Conservation (phyloP, 64 coral and sea anemone genomes). For the Astreopora myriophthalma region DNA sequence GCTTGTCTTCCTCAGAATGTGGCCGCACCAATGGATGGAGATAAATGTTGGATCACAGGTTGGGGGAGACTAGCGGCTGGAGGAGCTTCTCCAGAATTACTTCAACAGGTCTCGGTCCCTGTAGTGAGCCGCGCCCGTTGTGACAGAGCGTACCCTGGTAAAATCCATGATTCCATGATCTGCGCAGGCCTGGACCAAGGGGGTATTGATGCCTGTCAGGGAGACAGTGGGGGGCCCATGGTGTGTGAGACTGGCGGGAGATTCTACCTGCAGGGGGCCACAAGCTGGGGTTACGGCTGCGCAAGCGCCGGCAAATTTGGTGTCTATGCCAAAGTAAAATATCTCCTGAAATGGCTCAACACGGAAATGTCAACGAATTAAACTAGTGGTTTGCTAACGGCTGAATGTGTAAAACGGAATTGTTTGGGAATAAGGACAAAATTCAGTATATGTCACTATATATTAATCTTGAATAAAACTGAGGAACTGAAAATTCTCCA, state of each 20-base stretch:
- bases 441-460: neutral
- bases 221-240: slow-evolving; percentile 37
- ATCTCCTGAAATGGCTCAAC: slow-evolving; percentile 8
- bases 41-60: slow-evolving; percentile 14
- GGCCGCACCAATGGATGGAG: neutral
- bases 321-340: slow-evolving; percentile 66
- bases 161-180: slow-evolving; percentile 63
- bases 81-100: neutral
- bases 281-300: slow-evolving; percentile 57
- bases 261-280: slow-evolving; percentile 41
- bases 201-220: slow-evolving; percentile 60
- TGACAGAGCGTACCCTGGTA: slow-evolving; percentile 24
- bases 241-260: slow-evolving; percentile 18
- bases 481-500: neutral
- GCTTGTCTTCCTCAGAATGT: slow-evolving; percentile 24
- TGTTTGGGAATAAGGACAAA: neutral
- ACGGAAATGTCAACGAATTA: neutral
- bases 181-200: slow-evolving; percentile 57
- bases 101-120: slow-evolving; percentile 55
- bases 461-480: neutral
- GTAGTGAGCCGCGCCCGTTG: slow-evolving; percentile 15
- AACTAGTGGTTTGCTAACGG: neutral
- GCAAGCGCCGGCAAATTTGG: slow-evolving; percentile 57
- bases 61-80: slow-evolving; percentile 48
- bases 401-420: neutral